Base-by-base conservation (phyloP, 2,797 vertebrate species). In the Argentina silus region DNA sequence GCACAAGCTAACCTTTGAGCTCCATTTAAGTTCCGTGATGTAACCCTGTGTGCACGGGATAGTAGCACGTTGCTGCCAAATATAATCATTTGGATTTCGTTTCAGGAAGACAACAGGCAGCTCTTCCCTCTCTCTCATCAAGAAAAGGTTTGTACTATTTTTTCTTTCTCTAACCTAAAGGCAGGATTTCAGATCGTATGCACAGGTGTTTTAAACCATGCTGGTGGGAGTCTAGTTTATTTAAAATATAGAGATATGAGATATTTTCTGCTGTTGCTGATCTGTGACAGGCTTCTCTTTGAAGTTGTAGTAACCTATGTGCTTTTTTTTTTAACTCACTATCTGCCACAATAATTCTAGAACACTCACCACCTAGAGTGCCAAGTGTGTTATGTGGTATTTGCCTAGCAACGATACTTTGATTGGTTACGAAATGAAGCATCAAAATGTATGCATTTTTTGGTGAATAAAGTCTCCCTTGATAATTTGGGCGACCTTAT, bases 1-100 rank as follows among this genome's bases (percentile, higher is more conserved):
- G 71, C 67, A 71, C 72, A 81, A 53, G 42, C 14, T 74, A 70
- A 77, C 72, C 78, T 77, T 80, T 80, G 78, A 77, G 51, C 61
- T 43, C 53, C n/a, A 43, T 57, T 55, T 66, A 72, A 7, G 5
- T 11, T 19, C 47, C 48, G 51, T 53, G 55, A 74, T 62, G 44
- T 69, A 75, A 72, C 21, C 68, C n/a, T 64, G 15, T 11, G 12
- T 15, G 19, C 66, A 62, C n/a, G 23, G 9, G 57, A 50, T 7
- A 5, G 15, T 48, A 6, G 19, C 5, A 14, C 9, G 23, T 62
- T 62, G 23, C 19, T 21, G 19, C 4, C 4, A 23, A 23, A 44
- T 68, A 64, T 63, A 59, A 64, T 44, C 8, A 17, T 59, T 51
- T 19, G 42, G 17, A 70, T 42, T 53, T 17, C 6, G 48, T 55